Conservation (phyloP, 2,113 vertebrate species). For the Damaliscus lunatus region DNA sequence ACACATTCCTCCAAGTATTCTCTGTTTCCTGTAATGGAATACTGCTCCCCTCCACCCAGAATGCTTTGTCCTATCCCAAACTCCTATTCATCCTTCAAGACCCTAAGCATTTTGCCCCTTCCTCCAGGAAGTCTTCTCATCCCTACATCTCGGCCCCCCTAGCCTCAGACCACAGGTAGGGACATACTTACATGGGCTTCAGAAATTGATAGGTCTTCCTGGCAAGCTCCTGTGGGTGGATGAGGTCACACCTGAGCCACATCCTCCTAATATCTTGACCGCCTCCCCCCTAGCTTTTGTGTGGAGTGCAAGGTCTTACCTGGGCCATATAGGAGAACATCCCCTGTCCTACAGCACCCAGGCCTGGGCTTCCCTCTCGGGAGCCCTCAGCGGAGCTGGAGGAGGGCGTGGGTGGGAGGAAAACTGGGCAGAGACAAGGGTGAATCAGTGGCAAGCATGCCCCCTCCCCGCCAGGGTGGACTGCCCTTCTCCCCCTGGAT, state of each 20-base stretch:
- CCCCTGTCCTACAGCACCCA: neutral
- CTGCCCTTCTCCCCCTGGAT: neutral
- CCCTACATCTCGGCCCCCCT: neutral
- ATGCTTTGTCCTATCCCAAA: neutral
- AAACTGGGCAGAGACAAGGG: neutral
- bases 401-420: neutral
- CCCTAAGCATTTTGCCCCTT: neutral
- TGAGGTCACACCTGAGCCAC: neutral
- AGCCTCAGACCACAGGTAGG: neutral
- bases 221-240: neutral
- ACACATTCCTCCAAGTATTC: neutral
- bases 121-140: neutral
- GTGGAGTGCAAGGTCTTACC: neutral
- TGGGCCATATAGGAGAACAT: neutral
- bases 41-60: neutral
- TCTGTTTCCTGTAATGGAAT: neutral
- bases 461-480: accelerated
- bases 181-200: conserved; percentile 34
- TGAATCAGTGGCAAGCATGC: accelerated
- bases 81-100: neutral
- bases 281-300: accelerated
- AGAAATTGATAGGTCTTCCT: accelerated
- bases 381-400: neutral
- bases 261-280: neutral
- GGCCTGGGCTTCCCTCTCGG: neutral